Base-by-base conservation (phyloP, 1,140 invertebrate species). In the Drosophila watanabei region DNA sequence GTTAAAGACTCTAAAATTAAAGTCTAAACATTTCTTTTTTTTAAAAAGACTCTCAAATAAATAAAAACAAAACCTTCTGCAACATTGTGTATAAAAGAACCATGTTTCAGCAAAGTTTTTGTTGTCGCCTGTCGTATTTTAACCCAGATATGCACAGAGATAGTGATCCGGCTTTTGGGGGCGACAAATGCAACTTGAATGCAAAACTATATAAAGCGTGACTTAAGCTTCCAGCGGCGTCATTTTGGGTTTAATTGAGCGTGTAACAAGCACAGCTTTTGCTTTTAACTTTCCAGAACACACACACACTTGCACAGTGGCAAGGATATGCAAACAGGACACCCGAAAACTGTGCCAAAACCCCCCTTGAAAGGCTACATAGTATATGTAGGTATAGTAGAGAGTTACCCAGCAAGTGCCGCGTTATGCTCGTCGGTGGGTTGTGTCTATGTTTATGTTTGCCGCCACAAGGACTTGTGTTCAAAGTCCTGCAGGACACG, bases 181-280 rank as follows among this genome's bases (percentile, higher is more conserved):
- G 60, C 49, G 11, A 65, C 66, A 39, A 86, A 66, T 61, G 68
- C 46, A 43, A 69, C 65, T 68, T 49, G 59, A 82, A 82, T 66
- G 49, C 57, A 71, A 76, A 79, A 75, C 75, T 85, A 81, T 79
- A 82, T 68, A 90, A 89, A 90, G 71, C 82, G 79, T 89, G 85
- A 89, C 86, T 89, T 80, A 76, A 85, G 82, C 80, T 85, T 89
- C 70, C 85, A 73, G 79, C 72, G 68, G 79, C 80, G 87, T 89
- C 86, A 90, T 90, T 89, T 89, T 65, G 65, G 66, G 85, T 76
- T 90, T 89, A 89, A 89, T 89, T 89, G 85, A 82, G 85, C 85
- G 58, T 89, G 85, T 89, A 89, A 89, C 85, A 75, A 90, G 75
- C 71, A 78, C 56, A 79, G 79, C 82, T 85, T 80, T 79, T 64